Evolutionary conservation across 2,113 vertebrate genomes (phyloP).

Genomic region (Odontophorus gujanensis): DNA sequence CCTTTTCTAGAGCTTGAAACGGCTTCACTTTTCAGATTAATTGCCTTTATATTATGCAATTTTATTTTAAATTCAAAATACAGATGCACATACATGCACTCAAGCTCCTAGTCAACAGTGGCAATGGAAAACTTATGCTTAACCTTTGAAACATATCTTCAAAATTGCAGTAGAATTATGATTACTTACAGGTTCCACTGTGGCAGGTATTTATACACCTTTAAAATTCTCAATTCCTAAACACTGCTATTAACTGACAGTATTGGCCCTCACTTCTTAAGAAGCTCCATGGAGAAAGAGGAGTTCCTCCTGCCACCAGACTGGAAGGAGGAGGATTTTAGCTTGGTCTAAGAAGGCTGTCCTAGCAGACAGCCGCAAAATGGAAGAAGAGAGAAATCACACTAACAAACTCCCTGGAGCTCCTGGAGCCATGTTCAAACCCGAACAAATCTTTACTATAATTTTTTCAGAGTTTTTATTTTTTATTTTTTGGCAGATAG

Average conservation of each 20-base stretch:
- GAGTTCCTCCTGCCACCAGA: not conserved
- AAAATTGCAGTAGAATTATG: not conserved
- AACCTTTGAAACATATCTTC: not conserved
- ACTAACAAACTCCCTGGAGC: not conserved
- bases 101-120: not conserved
- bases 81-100: rapidly evolving
- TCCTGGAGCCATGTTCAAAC: not conserved
- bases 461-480: not conserved
- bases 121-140: not conserved
- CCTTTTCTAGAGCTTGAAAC: not conserved
- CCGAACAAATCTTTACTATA: not conserved
- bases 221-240: not conserved
- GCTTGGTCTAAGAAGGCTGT: not conserved
- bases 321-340: not conserved
- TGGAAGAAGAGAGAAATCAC: not conserved
- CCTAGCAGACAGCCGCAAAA: not conserved
- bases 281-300: not conserved
- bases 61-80: not conserved
- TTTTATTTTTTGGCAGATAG: not conserved
- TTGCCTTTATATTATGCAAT: not conserved
- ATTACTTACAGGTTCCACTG: not conserved
- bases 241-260: not conserved
- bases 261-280: not conserved
- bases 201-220: not conserved
- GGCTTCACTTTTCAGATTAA: not conserved